Evolutionary conservation across 2,888 invertebrate genomes (phyloP).

Genomic region (Drosophila subsilvestris): DNA sequence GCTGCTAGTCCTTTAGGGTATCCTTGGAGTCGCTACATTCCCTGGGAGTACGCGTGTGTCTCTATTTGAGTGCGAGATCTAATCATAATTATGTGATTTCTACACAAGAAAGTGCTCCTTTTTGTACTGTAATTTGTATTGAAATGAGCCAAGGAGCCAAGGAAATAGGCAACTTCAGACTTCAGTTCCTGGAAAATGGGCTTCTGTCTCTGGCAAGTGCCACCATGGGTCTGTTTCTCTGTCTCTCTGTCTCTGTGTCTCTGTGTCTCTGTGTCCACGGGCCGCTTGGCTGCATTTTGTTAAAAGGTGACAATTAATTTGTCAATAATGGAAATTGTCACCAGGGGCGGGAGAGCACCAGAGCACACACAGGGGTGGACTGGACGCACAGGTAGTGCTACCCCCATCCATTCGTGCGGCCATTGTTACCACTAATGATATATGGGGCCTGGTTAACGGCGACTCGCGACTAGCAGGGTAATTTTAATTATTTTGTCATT

Average conservation of each 20-base stretch:
- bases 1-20: neutral
- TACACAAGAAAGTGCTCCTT: conserved; percentile 39
- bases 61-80: conserved; percentile 44
- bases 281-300: conserved; percentile 73
- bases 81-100: conserved; percentile 81
- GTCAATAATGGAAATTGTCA: conserved; percentile 80
- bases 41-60: neutral
- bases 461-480: conserved; percentile 41
- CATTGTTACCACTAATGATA: conserved; percentile 63
- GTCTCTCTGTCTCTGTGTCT: neutral
- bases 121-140: conserved; percentile 37
- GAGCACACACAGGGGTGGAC: neutral
- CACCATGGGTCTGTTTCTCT: no score
- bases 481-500: conserved; percentile 80
- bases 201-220: neutral
- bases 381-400: conserved; percentile 2
- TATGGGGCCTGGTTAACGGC: conserved; percentile 31
- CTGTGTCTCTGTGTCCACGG: neutral
- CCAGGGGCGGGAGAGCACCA: conserved; percentile 10
- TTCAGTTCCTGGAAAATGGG: neutral
- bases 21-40: neutral
- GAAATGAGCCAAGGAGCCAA: conserved; percentile 30
- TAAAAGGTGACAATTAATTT: conserved; percentile 83
- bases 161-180: neutral
- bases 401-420: conserved; percentile 44